These are phyloP conservation scores for Equus quagga DNA, from an alignment of 2,113 vertebrate genomes.

Conservation along the genomic window DNA sequence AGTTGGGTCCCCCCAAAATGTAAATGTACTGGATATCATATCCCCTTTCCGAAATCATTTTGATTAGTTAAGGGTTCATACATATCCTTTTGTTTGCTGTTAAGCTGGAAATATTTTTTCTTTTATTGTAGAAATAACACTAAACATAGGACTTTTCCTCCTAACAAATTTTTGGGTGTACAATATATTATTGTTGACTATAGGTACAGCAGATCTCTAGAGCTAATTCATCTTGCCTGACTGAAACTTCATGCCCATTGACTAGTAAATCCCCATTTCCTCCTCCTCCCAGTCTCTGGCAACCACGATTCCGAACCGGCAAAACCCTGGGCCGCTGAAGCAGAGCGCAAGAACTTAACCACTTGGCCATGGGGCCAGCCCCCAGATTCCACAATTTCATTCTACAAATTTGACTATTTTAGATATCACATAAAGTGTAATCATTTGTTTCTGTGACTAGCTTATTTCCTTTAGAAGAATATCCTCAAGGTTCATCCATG, in stretches of 20 bases:
- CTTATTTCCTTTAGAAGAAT: too few relatives aligned
- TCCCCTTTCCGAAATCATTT: neutral
- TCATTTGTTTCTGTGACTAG: too few relatives aligned
- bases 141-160: neutral
- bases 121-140: neutral
- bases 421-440: too few relatives aligned
- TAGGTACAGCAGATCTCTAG: neutral
- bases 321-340: too few relatives aligned
- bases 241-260: neutral
- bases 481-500: too few relatives aligned
- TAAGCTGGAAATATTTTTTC: neutral
- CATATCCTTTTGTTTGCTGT: neutral
- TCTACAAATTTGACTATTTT: too few relatives aligned
- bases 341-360: too few relatives aligned
- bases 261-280: too few relatives aligned
- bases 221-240: neutral
- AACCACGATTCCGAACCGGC: too few relatives aligned
- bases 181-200: neutral
- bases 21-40: neutral
- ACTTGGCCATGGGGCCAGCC: too few relatives aligned
- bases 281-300: too few relatives aligned
- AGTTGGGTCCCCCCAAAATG: neutral
- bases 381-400: too few relatives aligned
- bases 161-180: neutral
- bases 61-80: neutral